These are phyloP conservation scores for Bruchidius siliquastri DNA, from an alignment of 2,888 invertebrate species.

Conservation along the genomic window DNA sequence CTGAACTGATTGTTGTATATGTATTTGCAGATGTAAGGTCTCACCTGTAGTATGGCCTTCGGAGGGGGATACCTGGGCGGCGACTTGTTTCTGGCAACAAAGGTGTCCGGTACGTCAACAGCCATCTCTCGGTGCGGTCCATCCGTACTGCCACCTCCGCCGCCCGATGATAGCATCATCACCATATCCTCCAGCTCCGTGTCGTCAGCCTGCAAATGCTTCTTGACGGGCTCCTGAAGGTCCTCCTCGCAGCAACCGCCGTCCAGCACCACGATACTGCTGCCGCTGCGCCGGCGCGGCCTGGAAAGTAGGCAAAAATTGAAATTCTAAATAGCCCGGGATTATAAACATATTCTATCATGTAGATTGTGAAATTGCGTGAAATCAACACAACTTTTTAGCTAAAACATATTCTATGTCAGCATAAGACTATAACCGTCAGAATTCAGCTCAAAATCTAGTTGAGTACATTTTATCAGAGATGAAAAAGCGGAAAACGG, in stretches of 20 bases:
- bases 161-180: conserved; percentile 74
- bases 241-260: conserved; percentile 60
- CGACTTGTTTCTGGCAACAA: conserved; percentile 85
- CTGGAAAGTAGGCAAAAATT: conserved; percentile 53
- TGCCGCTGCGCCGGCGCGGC: conserved; percentile 74
- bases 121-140: conserved; percentile 97
- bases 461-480: too few relatives aligned
- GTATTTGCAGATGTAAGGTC: not conserved
- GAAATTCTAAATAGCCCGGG: not conserved
- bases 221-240: conserved; percentile 53
- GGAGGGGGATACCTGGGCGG: conserved; percentile 87
- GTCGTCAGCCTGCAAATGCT: conserved; percentile 51
- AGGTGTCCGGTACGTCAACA: conserved; percentile 95
- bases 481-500: too few relatives aligned
- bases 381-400: too few relatives aligned
- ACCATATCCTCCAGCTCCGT: conserved; percentile 65
- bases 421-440: too few relatives aligned
- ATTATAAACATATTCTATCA: too few relatives aligned
- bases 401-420: too few relatives aligned
- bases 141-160: conserved; percentile 61
- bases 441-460: too few relatives aligned
- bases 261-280: conserved; percentile 77
- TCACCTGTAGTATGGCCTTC: conserved; percentile 45
- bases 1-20: too few relatives aligned
- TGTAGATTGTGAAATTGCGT: too few relatives aligned